Percentiles rank a stretch among this genome's conserved stretches.
These are phyloP conservation scores for Eudorcas thomsonii DNA, from an alignment of 2,113 vertebrate species.

Conservation along the genomic window DNA sequence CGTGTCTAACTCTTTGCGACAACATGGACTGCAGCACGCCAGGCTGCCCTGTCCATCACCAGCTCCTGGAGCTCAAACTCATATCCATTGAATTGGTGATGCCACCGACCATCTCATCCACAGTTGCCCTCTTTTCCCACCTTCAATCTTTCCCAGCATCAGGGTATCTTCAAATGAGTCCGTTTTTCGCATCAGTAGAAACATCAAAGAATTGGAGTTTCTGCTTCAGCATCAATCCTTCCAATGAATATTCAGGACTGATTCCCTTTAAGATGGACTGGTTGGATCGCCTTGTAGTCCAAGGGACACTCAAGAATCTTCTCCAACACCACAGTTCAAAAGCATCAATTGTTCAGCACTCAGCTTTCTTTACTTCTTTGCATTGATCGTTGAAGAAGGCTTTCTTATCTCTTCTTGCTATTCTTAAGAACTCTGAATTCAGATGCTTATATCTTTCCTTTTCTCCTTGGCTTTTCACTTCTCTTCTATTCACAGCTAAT, in stretches of 20 bases:
- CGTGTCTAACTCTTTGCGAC: rapidly evolving
- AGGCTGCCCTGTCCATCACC: neutral
- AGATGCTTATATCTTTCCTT: no score
- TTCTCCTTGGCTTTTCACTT: no score
- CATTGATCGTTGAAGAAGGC: no score
- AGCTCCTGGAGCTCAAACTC: neutral
- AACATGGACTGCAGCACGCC: neutral
- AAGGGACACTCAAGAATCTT: neutral
- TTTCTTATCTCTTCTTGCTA: no score
- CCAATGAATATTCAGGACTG: neutral
- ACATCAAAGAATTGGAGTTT: neutral
- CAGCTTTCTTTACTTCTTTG: neutral
- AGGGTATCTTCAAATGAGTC: neutral
- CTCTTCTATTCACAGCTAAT: no score
- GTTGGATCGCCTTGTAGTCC: neutral
- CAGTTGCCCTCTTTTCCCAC: rapidly evolving
- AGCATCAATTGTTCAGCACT: neutral
- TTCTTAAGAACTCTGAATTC: no score
- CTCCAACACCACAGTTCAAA: neutral
- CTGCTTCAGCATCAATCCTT: neutral
- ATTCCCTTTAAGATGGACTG: neutral
- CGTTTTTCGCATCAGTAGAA: rapidly evolving
- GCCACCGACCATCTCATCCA: neutral
- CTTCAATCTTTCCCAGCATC: neutral
- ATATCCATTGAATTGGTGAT: neutral